Evolutionary conservation across 2,113 vertebrate genomes (phyloP).

Genomic region (Panthera tigris): DNA sequence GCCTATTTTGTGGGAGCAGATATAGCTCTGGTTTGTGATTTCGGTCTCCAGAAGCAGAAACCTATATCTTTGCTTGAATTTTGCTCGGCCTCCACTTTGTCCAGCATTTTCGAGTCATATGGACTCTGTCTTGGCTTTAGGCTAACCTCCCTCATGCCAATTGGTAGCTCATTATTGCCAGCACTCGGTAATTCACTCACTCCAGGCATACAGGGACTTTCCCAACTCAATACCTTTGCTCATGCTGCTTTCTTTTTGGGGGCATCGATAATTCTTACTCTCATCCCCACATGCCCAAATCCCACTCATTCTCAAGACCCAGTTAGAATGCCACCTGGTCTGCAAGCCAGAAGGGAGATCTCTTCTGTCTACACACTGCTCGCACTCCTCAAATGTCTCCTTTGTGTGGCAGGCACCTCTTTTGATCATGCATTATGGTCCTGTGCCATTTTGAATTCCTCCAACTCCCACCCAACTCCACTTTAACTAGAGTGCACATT

Average conservation of each 20-base stretch:
- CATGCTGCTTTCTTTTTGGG: background rate
- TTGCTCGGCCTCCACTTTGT: background rate
- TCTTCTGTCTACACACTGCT: background rate
- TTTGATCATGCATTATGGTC: background rate
- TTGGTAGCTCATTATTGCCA: background rate
- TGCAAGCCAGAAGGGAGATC: background rate
- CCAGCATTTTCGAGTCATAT: background rate
- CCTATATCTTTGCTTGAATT: background rate
- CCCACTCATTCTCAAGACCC: background rate
- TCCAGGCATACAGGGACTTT: background rate
- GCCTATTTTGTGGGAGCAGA: background rate
- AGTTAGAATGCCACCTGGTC: background rate
- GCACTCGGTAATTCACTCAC: background rate
- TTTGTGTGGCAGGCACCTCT: background rate
- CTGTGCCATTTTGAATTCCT: background rate
- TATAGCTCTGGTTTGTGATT: background rate
- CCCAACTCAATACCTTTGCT: background rate
- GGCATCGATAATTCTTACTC: background rate
- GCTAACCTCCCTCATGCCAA: background rate
- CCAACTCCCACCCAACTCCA: background rate
- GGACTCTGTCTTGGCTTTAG: background rate
- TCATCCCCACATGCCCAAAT: background rate
- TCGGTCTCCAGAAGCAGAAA: background rate
- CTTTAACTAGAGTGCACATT: background rate
- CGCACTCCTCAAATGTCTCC: too few relatives aligned